Base-by-base conservation (phyloP, 2,797 vertebrate species). In the Pteropus rufus region DNA sequence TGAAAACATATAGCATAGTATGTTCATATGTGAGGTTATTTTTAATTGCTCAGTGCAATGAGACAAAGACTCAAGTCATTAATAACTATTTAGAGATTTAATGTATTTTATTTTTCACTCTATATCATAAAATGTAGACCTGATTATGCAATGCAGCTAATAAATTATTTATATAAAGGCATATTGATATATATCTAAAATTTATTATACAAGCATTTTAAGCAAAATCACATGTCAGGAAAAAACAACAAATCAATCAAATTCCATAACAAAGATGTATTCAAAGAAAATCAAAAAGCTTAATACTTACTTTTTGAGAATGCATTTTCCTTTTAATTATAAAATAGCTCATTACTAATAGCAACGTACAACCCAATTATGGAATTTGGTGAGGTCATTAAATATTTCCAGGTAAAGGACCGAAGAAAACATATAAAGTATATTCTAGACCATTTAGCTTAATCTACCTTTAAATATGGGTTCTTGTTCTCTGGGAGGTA, bases 321-420 rank as follows among this genome's bases (percentile, higher is more conserved):
- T 58, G 64, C 44, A 97, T 95, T 94, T 97, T 97, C 94, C 94
- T 96, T 97, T 98, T 94, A 64, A 93, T 83, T 97, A 97, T 34
- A 96, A 87, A 98, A 97, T n/a, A 72, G 96, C 79, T 97, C 97
- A 97, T 96, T 92, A 84, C 80, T 89, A 94, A 89, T 79, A 96
- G 92, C 82, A 73, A 94, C 90, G 90, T 21, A 80, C 75, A 98
- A 96, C 75, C 89, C 94, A 93, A 91, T 91, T 96, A 85, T 10
- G 54, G 52, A 90, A 97, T 96, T 91, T 96, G 92, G 97, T 85
- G 97, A 98, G 91, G 73, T 96, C 95, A 93, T 95, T 73, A 96
- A 84, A 95, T 86, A 95, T 93, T 98, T 93, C 97, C 96, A 95
- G 97, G 97, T 97, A 96, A 97, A 98, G 98, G 98, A 94, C 95